These are phyloP conservation scores for Calameuta filiformis DNA, from an alignment of 2,888 invertebrate species.

Conservation along the genomic window DNA sequence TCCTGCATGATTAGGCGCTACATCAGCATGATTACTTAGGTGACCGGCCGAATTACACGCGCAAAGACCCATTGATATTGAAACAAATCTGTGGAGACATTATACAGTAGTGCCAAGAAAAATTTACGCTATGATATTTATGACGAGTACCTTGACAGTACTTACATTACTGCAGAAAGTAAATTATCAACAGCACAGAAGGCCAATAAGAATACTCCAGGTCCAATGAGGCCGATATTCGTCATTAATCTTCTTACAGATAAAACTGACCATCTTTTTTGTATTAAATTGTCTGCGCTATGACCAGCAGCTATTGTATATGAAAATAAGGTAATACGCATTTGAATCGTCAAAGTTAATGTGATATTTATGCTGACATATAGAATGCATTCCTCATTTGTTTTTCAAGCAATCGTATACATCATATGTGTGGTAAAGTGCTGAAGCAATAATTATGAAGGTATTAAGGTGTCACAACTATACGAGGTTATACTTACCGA, in stretches of 20 bases:
- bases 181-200: conserved; percentile 79
- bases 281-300: conserved; percentile 75
- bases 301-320: conserved; percentile 73
- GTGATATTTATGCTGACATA: too few species aligned
- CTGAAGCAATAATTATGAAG: conserved; percentile 1
- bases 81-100: conserved; percentile 70
- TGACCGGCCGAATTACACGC: conserved; percentile 82
- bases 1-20: conserved; percentile 82
- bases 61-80: conserved; percentile 80
- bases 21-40: conserved; percentile 81
- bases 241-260: conserved; percentile 80
- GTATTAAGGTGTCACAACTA: neutral
- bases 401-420: too few species aligned
- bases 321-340: too few species aligned
- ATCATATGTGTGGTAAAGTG: neutral
- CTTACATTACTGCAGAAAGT: conserved; percentile 75
- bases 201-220: conserved; percentile 76
- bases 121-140: neutral
- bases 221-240: conserved; percentile 76
- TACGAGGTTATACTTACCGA: conserved; percentile 67
- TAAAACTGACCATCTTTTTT: conserved; percentile 73
- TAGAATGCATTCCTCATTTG: too few species aligned
- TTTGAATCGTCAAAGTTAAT: too few species aligned
- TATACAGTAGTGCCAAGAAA: conserved; percentile 6
- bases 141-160: conserved; percentile 26